Evolutionary conservation across 2,888 invertebrate genomes (phyloP).

Genomic region (Pandemis corylana): DNA sequence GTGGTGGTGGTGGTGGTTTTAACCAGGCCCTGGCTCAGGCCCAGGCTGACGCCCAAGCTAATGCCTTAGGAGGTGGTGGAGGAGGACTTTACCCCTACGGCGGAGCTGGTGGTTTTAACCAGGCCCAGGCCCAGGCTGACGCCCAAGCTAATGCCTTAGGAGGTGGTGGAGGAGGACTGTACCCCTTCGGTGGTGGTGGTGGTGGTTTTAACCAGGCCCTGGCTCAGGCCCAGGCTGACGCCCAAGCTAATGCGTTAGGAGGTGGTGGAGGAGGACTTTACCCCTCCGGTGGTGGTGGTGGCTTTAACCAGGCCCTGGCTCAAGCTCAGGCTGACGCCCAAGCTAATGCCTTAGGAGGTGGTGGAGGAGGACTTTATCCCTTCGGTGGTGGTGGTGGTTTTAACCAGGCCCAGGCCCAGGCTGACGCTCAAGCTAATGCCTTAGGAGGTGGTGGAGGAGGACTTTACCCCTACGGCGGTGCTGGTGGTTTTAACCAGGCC

Average conservation of each 20-base stretch:
- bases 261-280: not conserved
- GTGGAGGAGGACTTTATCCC: not conserved
- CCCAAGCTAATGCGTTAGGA: slow-evolving; percentile 43
- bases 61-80: not conserved
- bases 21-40: slow-evolving; percentile 1
- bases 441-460: not conserved
- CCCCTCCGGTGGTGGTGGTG: not conserved
- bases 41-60: not conserved
- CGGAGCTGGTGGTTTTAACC: not conserved
- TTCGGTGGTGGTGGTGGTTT: not conserved
- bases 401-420: not conserved
- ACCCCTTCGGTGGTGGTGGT: not conserved
- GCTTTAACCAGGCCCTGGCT: slow-evolving; percentile 2
- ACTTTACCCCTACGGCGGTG: not conserved
- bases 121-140: slow-evolving; percentile 3
- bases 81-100: not conserved
- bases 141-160: not conserved
- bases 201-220: not conserved
- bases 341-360: slow-evolving; percentile 31
- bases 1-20: not conserved
- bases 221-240: slow-evolving; percentile 30
- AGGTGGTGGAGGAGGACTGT: not conserved
- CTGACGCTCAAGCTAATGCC: not conserved
- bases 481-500: not conserved
- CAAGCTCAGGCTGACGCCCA: slow-evolving; percentile 36